Evolutionary conservation across 2,888 invertebrate species (phyloP).

Genomic region (Globia sparganii): DNA sequence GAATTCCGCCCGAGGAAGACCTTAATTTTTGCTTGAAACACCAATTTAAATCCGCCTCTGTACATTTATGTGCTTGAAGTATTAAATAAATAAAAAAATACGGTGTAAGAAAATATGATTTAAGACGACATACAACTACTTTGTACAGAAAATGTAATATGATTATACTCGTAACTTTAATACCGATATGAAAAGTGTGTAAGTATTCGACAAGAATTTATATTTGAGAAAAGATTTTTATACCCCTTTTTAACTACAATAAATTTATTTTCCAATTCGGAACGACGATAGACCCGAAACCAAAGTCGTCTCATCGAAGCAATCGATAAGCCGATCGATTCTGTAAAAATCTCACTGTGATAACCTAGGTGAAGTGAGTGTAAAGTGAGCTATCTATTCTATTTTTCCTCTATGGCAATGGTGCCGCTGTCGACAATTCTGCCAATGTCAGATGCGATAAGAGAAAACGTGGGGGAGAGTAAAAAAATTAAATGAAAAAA

Average conservation of each 20-base stretch:
- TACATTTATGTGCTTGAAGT: no score
- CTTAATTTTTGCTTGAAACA: constrained; percentile 14
- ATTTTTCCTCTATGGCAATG: no score
- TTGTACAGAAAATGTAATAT: not conserved
- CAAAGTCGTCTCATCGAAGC: not conserved
- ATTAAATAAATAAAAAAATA: no score
- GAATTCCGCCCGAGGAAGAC: constrained; percentile 11
- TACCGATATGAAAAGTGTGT: not conserved
- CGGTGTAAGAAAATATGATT: not conserved
- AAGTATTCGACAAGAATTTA: not conserved
- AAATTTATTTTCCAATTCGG: not conserved
- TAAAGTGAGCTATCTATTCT: no score
- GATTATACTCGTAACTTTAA: not conserved
- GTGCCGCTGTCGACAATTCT: no score
- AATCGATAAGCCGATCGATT: no score
- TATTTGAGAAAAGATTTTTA: not conserved
- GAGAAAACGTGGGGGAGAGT: no score
- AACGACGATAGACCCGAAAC: not conserved
- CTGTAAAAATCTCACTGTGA: no score
- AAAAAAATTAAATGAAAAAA: no score
- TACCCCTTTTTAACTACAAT: not conserved
- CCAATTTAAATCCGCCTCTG: no score
- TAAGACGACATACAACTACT: not conserved
- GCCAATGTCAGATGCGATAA: no score
- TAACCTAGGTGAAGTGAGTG: no score